Conservation (phyloP, 2,888 invertebrate genomes). For the Heliconius sara region DNA sequence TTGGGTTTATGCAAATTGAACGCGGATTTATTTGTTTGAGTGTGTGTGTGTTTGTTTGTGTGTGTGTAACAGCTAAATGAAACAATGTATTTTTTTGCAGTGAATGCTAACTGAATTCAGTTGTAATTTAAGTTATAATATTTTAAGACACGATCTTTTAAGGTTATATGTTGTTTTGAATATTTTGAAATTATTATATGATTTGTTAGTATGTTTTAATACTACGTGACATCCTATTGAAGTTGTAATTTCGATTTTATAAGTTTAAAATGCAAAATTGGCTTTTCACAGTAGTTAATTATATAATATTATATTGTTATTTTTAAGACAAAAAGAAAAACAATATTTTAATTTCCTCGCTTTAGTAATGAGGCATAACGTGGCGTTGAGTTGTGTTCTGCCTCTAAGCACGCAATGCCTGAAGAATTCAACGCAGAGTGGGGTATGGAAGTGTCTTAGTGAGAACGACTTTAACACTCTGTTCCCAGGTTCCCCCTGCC, state of each 20-base stretch:
- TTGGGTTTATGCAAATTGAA: constrained; percentile 48
- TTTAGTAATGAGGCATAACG: no score
- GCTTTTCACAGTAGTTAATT: not conserved
- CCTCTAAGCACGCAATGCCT: no score
- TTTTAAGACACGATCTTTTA: not conserved
- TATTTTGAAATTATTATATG: not conserved
- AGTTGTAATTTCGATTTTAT: no score
- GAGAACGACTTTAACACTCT: no score
- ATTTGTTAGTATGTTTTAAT: not conserved
- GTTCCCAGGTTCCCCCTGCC: no score
- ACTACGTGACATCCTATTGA: no score
- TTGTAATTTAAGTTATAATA: constrained; percentile 18
- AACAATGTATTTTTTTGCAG: constrained; percentile 38
- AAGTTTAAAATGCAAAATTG: not conserved
- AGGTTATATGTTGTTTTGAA: not conserved
- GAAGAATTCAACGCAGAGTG: no score
- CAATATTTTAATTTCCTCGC: no score
- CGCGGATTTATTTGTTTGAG: constrained; percentile 32
- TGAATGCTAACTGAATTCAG: constrained; percentile 17
- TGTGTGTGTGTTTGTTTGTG: constrained; percentile 16
- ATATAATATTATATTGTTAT: not conserved
- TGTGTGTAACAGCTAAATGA: constrained; percentile 40
- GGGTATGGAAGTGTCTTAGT: no score
- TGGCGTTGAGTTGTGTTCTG: no score
- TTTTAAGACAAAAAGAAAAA: not conserved